phyloP scores from a whole-genome alignment of 2,113 vertebrate genomes.

The Potamarius usumacintae region DNA sequence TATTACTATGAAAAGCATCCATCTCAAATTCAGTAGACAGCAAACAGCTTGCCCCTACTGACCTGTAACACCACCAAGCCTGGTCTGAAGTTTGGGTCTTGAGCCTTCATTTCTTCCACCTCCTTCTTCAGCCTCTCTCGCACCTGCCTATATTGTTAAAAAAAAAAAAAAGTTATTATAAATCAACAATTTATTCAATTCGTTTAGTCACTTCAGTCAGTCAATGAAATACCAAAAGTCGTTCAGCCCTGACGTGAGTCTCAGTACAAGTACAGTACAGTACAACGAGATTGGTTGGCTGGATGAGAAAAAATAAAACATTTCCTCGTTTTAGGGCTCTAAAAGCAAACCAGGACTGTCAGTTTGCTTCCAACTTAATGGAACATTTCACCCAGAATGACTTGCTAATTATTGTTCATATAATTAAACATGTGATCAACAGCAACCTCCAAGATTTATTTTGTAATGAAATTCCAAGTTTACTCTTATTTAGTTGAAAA shows the following conservation, averaged over 20 bases:
- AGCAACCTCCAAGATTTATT: neutral
- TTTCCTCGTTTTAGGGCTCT: neutral
- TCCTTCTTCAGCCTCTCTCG: slow-evolving; percentile 84
- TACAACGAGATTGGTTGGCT: too few relatives aligned
- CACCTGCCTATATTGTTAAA: slow-evolving; percentile 77
- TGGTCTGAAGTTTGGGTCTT: slow-evolving; percentile 82
- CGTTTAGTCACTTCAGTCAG: neutral
- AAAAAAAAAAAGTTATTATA: neutral
- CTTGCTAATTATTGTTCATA: neutral
- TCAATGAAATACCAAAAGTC: neutral
- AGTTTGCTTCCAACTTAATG: neutral
- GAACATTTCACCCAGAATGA: neutral
- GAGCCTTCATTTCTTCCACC: slow-evolving; percentile 82
- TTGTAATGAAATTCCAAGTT: neutral
- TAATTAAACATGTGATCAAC: neutral
- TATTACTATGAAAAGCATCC: neutral
- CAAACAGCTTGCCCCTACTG: slow-evolving; percentile 24
- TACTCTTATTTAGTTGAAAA: neutral
- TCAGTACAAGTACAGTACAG: neutral
- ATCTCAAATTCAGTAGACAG: neutral
- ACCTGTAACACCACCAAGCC: slow-evolving; percentile 95
- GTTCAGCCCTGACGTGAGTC: neutral
- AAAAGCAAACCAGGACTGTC: neutral
- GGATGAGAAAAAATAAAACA: neutral
- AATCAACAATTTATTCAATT: neutral